These are phyloP conservation scores for Tortrix viridana DNA, from an alignment of 2,888 invertebrate genomes.

Conservation along the genomic window DNA sequence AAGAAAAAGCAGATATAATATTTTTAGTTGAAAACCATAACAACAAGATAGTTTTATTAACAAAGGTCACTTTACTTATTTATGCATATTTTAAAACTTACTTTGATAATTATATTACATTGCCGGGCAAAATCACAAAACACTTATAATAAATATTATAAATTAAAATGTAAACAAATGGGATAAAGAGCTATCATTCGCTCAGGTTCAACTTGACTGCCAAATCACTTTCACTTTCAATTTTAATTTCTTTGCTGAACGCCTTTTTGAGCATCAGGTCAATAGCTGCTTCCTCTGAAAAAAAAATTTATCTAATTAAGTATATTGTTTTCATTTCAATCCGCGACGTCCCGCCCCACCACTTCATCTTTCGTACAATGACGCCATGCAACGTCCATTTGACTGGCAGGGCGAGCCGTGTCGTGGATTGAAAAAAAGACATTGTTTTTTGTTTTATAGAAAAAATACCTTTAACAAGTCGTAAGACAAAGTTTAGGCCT, in stretches of 20 bases:
- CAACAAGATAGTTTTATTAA: neutral
- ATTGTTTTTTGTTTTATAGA: no score
- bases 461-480: no score
- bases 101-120: slow-evolving; percentile 10
- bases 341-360: no score
- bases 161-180: slow-evolving; percentile 3
- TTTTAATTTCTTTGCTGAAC: slow-evolving; percentile 81
- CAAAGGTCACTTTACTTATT: slow-evolving; percentile 10
- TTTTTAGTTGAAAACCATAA: no score
- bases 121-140: slow-evolving; percentile 24
- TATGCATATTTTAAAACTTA: neutral
- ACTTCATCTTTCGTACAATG: no score
- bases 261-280: slow-evolving; percentile 83
- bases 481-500: no score
- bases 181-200: slow-evolving; percentile 45
- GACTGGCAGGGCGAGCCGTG: no score
- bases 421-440: no score
- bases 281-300: slow-evolving; percentile 86
- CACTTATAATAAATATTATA: slow-evolving; percentile 27
- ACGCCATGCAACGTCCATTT: no score
- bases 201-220: slow-evolving; percentile 72
- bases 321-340: no score
- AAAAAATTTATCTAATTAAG: no score
- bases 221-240: slow-evolving; percentile 78
- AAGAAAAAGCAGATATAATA: no score